These are phyloP conservation scores for Phrynocephalus vlangalii DNA, from an alignment of 2,797 vertebrate genomes.

Conservation along the genomic window DNA sequence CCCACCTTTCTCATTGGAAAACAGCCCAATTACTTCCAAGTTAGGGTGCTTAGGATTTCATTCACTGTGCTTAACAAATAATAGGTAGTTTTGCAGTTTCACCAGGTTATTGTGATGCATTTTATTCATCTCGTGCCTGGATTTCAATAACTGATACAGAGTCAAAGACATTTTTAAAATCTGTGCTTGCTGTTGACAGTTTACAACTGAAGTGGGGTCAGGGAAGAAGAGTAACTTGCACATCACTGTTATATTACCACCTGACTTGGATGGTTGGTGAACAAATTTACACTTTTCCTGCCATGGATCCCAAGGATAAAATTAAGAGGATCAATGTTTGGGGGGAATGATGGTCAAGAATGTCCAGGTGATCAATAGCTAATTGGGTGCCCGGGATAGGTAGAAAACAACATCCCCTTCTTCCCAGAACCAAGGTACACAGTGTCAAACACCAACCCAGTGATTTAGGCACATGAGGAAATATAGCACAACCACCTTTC, in stretches of 20 bases:
- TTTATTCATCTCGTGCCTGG: slow-evolving; percentile 8
- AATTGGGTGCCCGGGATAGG: background rate
- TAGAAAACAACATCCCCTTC: background rate
- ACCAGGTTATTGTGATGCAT: background rate
- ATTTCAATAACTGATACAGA: slow-evolving; percentile 20
- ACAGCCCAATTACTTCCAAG: background rate
- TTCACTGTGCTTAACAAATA: slow-evolving; percentile 40
- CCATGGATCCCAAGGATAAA: background rate
- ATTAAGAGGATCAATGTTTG: background rate
- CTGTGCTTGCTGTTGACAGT: slow-evolving; percentile 43
- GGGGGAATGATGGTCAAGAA: slow-evolving; percentile 1
- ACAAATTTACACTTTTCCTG: background rate
- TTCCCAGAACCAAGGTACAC: background rate
- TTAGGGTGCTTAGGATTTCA: background rate
- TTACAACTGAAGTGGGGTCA: background rate
- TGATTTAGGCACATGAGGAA: no score
- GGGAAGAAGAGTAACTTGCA: background rate
- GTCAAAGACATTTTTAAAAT: slow-evolving; percentile 31
- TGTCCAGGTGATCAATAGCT: background rate
- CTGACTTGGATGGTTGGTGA: slow-evolving; percentile 41
- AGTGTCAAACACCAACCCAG: no score
- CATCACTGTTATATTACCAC: background rate
- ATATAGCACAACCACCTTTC: no score
- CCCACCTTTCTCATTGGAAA: no score
- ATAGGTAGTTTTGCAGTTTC: slow-evolving; percentile 68